These are phyloP conservation scores for Tuberolachnus salignus DNA, from an alignment of 2,888 invertebrate species.

Conservation along the genomic window DNA sequence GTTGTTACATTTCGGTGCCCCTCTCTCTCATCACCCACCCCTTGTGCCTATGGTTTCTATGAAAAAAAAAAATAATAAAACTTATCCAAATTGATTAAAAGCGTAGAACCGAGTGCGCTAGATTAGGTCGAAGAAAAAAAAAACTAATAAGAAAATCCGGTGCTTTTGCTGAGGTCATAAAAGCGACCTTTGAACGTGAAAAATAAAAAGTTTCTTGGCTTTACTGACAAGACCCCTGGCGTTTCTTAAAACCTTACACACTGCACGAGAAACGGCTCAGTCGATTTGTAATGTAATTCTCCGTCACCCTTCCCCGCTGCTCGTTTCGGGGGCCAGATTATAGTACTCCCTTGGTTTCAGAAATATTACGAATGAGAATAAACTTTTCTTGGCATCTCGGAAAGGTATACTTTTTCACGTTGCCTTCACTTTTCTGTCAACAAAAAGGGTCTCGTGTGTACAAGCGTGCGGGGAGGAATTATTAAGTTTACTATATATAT, in stretches of 20 bases:
- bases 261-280: constrained; percentile 30
- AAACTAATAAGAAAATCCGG: constrained; percentile 52
- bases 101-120: constrained; percentile 33
- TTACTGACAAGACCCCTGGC: constrained; percentile 21
- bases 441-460: constrained; percentile 36
- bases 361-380: constrained; percentile 53
- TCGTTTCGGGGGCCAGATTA: constrained; percentile 43
- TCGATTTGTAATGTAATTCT: constrained; percentile 55
- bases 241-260: constrained; percentile 40
- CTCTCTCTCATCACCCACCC: neutral
- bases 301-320: constrained; percentile 1
- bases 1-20: constrained; percentile 8
- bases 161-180: constrained; percentile 46
- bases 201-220: constrained; percentile 55
- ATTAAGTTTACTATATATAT: constrained; percentile 37
- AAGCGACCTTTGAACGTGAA: constrained; percentile 55
- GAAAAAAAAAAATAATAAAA: constrained; percentile 35
- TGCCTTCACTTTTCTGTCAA: constrained; percentile 50
- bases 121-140: constrained; percentile 29
- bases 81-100: constrained; percentile 53
- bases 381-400: constrained; percentile 37
- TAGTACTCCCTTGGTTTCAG: constrained; percentile 37
- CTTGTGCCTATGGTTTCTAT: neutral
- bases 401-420: constrained; percentile 36
- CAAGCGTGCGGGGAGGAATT: neutral